phyloP scores from a whole-genome alignment of 1,140 invertebrate species.

The Eciton burchellii region DNA sequence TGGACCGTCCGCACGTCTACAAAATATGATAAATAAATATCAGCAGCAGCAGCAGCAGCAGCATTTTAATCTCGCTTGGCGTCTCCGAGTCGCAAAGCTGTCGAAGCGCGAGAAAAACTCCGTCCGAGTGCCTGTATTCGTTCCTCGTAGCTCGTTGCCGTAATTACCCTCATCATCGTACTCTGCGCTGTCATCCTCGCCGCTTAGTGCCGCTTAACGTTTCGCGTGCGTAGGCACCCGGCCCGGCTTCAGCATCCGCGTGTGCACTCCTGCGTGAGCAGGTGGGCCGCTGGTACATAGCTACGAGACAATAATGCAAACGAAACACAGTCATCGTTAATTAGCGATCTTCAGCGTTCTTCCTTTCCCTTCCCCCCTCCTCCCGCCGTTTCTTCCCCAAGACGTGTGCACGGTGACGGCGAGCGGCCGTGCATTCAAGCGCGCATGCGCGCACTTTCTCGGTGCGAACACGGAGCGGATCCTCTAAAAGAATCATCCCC shows the following conservation, averaged over 20 bases:
- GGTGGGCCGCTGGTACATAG: constrained; percentile 75
- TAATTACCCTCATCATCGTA: constrained; percentile 17
- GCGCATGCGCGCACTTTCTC: constrained; percentile 66
- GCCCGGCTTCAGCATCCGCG: constrained; percentile 66
- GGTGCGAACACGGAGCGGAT: constrained; percentile 70
- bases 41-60: too few species aligned
- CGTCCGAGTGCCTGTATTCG: not conserved
- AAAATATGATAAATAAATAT: too few species aligned
- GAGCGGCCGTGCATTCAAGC: constrained; percentile 54
- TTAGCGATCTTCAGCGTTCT: constrained; percentile 78
- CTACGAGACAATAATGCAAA: constrained; percentile 77
- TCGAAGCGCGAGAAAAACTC: not conserved
- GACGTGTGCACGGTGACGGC: constrained; percentile 75
- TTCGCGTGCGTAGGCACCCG: constrained; percentile 44
- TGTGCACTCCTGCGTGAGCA: constrained; percentile 67
- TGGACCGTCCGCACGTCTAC: too few species aligned
- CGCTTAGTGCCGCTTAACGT: constrained; percentile 20
- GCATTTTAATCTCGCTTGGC: too few species aligned
- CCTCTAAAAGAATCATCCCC: constrained; percentile 71
- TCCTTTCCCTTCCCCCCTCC: not conserved
- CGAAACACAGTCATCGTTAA: constrained; percentile 79
- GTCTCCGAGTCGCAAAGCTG: not conserved
- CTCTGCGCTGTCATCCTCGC: constrained; percentile 11
- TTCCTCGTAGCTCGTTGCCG: not conserved
- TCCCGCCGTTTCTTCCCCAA: constrained; percentile 46